Conservation (phyloP, 2,113 vertebrate genomes). For the Furnarius figulus region DNA sequence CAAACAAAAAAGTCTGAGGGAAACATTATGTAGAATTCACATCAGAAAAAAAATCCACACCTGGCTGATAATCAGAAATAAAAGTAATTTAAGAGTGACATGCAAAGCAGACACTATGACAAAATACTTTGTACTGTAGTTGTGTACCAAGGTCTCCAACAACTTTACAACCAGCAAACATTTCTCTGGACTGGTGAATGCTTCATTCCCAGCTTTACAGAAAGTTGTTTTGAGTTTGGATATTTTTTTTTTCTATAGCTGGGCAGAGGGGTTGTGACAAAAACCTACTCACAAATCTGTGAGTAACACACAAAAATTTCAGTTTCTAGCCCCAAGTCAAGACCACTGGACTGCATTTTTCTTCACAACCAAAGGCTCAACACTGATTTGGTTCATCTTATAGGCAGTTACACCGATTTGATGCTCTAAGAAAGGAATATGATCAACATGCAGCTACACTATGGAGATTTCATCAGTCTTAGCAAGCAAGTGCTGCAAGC, state of each 20-base stretch:
- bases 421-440: background rate
- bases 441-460: background rate
- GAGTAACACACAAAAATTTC: background rate
- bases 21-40: background rate
- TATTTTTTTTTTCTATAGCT: background rate
- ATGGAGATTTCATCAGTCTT: background rate
- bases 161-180: background rate
- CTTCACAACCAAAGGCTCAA: background rate
- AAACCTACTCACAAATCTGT: background rate
- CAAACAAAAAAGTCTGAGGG: background rate
- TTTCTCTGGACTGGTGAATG: background rate
- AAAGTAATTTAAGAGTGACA: background rate
- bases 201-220: background rate
- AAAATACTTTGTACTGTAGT: background rate
- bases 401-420: background rate
- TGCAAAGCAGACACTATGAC: background rate
- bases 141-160: background rate
- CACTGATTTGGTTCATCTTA: background rate
- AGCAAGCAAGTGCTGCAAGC: background rate
- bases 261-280: background rate
- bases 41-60: background rate
- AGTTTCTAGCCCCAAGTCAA: background rate
- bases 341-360: background rate
- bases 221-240: accelerated
- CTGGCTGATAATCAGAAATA: background rate